Evolutionary conservation across 2,888 invertebrate species (phyloP).

Genomic region (Corbicula japonica): DNA sequence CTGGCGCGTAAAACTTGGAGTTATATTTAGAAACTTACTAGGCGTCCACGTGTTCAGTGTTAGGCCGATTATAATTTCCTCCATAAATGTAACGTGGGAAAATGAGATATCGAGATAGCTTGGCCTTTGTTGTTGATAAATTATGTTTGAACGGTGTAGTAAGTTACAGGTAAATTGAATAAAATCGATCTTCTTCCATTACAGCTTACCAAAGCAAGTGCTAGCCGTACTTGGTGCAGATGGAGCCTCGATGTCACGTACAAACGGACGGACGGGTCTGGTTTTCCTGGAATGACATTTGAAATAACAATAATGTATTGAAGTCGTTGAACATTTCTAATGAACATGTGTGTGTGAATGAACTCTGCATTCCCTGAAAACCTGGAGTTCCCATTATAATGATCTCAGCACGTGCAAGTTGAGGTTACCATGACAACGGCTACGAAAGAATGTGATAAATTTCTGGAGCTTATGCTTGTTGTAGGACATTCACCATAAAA

Average conservation of each 20-base stretch:
- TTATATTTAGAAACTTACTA: conserved; percentile 54
- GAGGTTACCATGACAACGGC: conserved; percentile 55
- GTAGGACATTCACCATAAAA: conserved; percentile 52
- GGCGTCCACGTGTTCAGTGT: conserved; percentile 36
- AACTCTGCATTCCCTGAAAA: no score
- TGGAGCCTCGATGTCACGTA: conserved; percentile 17
- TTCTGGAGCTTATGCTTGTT: conserved; percentile 29
- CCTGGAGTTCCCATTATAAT: conserved; percentile 2
- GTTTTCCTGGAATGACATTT: no score
- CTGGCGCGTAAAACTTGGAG: conserved; percentile 59
- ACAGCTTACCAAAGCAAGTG: conserved; percentile 66
- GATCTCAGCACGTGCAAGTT: conserved; percentile 60
- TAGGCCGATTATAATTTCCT: conserved; percentile 24
- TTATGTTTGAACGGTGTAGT: not conserved
- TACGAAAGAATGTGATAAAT: conserved; percentile 63
- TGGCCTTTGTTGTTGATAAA: conserved; percentile 41
- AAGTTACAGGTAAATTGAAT: not conserved
- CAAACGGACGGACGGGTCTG: no score
- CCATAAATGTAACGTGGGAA: conserved; percentile 59
- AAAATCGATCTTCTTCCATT: conserved; percentile 29
- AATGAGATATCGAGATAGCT: conserved; percentile 45
- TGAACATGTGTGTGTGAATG: no score
- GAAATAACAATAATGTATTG: no score
- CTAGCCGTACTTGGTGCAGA: conserved; percentile 54
- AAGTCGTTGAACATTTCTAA: no score